Evolutionary conservation across 2,888 invertebrate genomes (phyloP), one percentile per base, ranked within the genome.

Genomic region (Megalurothrips usitatus): DNA sequence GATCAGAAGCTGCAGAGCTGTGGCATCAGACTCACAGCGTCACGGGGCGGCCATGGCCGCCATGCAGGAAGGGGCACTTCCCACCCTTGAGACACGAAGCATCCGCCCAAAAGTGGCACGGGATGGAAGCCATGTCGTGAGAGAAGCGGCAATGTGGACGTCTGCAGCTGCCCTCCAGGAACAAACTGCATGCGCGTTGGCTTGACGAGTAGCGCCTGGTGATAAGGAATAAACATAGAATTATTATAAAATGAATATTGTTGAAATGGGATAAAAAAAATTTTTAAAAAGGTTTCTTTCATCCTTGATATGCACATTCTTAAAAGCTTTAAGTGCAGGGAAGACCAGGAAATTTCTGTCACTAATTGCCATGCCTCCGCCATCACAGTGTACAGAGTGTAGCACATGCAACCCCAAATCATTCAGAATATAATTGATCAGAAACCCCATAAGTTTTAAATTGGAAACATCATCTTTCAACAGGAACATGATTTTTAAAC

Each of bases 91-190:
- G 87, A 84, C 89, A 89, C 81, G 86, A 86, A 58, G 87, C 88
- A 82, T 87, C 87, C 83, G 87, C 86, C 88, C 88, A 89, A 84
- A 88, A 89, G 52, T 88, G 84, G 84, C 89, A 89, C 43, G 89
- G 88, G 79, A 89, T 88, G 81, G 85, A 85, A 49, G 87, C 86
- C 80, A 89, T 85, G 84, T 89, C 88, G 83, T 89, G 89, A 23
- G 88, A 87, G 85, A 87, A 89, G 83, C 87, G 88, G 85, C 89
- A 89, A 83, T 89, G 88, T 75, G 85, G 84, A 23, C 88, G 86
- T 28, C 87, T 85, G 83, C 89, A 89, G 83, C 86, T 86, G 34
- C 89, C 89, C 83, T 89, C 88, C 81, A 81, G 47, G 81, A 78
- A 81, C 78, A 81, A 58, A 82, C 86, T 86, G 84, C 89, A 89